Conservation (phyloP, 2,797 vertebrate species). For the Sarcoramphus papa region DNA sequence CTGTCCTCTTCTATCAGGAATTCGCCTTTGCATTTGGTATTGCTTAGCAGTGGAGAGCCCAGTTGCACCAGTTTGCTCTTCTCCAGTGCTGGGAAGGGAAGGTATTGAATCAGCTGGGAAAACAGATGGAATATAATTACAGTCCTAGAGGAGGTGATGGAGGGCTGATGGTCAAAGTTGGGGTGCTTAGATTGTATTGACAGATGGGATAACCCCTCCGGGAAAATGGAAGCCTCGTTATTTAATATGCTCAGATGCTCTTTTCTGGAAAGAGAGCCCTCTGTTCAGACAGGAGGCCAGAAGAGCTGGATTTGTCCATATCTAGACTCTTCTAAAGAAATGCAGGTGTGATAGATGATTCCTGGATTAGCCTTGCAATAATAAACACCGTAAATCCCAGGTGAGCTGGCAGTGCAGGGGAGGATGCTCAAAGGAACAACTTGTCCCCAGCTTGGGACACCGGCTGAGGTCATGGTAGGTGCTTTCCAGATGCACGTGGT, state of each 20-base stretch:
- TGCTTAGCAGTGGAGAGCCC: fast-evolving
- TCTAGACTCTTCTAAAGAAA: background rate
- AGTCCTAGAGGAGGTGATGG: background rate
- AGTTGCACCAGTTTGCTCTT: background rate
- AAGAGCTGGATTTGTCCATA: background rate
- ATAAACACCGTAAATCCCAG: background rate
- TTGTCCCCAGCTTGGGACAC: background rate
- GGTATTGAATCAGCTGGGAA: background rate
- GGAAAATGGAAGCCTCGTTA: fast-evolving
- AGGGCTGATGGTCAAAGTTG: background rate
- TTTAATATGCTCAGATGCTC: background rate
- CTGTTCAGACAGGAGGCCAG: background rate
- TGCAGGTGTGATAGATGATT: too few relatives aligned
- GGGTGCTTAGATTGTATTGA: background rate
- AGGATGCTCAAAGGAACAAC: background rate
- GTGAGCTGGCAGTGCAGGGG: background rate
- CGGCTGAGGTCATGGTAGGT: background rate
- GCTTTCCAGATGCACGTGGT: background rate
- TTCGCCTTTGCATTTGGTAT: background rate
- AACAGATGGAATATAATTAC: background rate
- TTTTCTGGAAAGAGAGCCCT: background rate
- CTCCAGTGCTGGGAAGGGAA: background rate
- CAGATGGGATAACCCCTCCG: background rate
- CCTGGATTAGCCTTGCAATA: background rate
- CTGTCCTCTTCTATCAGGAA: background rate